Evolutionary conservation across 2,113 vertebrate genomes (phyloP).

Genomic region (Tragelaphus strepsiceros): DNA sequence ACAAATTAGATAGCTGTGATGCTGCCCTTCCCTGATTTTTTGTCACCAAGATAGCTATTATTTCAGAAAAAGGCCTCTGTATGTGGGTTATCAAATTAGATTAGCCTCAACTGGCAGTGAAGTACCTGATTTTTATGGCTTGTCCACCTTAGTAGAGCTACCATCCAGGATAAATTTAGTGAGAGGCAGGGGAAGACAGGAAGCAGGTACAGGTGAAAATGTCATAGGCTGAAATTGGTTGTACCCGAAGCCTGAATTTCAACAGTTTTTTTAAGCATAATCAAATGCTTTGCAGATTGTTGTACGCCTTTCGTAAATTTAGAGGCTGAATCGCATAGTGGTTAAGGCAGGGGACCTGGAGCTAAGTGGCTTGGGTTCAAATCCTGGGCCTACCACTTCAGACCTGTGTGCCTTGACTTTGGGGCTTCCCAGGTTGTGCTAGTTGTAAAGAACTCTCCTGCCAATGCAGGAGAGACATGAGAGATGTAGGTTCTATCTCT

Average conservation of each 20-base stretch:
- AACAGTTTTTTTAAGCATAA: neutral
- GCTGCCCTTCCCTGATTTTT: neutral
- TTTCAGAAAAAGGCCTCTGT: neutral
- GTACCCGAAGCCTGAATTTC: neutral
- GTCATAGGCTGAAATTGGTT: neutral
- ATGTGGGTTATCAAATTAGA: neutral
- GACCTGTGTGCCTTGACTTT: neutral
- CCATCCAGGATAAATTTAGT: neutral
- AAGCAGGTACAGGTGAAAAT: neutral
- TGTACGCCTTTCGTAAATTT: neutral
- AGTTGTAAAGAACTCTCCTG: neutral
- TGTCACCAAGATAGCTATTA: neutral
- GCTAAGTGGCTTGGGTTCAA: neutral
- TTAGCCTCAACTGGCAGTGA: neutral
- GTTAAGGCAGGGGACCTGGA: neutral
- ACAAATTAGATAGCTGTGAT: neutral
- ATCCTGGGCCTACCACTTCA: neutral
- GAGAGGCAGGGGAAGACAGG: neutral
- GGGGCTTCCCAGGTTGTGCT: neutral
- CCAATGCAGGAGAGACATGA: neutral
- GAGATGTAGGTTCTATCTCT: neutral
- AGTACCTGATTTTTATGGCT: neutral
- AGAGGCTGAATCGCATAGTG: rapidly evolving
- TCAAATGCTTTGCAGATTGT: neutral
- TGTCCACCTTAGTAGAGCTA: neutral